Evolutionary conservation across 2,888 invertebrate genomes (phyloP).

Genomic region (Euplagia quadripunctaria): DNA sequence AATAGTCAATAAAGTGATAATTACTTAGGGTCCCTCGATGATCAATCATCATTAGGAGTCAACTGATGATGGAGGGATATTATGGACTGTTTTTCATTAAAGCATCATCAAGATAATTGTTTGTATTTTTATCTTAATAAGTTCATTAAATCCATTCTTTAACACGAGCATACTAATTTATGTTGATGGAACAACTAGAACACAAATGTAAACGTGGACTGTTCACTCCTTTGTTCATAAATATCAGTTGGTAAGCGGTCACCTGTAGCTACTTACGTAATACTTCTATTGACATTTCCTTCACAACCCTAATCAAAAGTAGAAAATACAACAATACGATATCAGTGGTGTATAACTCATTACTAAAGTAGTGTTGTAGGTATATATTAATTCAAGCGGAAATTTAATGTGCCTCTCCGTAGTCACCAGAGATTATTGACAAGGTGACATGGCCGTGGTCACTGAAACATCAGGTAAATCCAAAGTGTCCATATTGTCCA

Average conservation of each 20-base stretch:
- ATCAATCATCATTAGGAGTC: conserved; percentile 74
- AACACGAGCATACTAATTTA: too few relatives aligned
- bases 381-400: too few relatives aligned
- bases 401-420: too few relatives aligned
- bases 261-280: neutral
- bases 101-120: conserved; percentile 27
- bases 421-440: too few relatives aligned
- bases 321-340: too few relatives aligned
- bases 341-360: too few relatives aligned
- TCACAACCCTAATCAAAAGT: too few relatives aligned
- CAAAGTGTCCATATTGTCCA: too few relatives aligned
- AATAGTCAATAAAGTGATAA: conserved; percentile 74
- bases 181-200: neutral
- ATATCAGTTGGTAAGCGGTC: neutral
- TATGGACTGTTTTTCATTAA: conserved; percentile 32
- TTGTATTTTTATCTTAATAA: conserved; percentile 18
- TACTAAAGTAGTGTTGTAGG: too few relatives aligned
- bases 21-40: conserved; percentile 65
- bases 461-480: too few relatives aligned
- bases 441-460: too few relatives aligned
- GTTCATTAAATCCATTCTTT: neutral
- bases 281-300: too few relatives aligned
- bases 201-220: neutral
- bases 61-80: conserved; percentile 34
- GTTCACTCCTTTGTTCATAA: neutral